Evolutionary conservation across 2,797 vertebrate species (phyloP).

Genomic region (Hyperoplus immaculatus): DNA sequence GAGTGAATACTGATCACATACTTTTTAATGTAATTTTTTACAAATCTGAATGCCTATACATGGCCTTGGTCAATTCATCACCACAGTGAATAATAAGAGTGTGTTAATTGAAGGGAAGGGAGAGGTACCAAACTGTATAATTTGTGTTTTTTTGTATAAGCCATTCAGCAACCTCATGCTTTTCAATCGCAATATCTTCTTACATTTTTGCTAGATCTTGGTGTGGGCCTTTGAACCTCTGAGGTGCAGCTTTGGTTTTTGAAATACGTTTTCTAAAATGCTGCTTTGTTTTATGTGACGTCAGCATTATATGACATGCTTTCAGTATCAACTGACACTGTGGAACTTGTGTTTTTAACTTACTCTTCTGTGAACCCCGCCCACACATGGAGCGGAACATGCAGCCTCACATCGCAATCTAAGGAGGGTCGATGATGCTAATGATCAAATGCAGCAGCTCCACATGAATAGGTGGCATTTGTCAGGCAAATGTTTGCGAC

Average conservation of each 20-base stretch:
- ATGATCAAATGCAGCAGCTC: too few species aligned
- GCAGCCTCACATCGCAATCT: too few species aligned
- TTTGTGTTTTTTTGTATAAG: background rate
- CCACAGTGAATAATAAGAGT: background rate
- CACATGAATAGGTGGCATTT: too few species aligned
- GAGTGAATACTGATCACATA: background rate
- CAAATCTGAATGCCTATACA: too few species aligned
- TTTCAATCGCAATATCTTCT: background rate
- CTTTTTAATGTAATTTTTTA: background rate
- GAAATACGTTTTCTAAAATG: background rate
- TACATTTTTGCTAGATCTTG: background rate
- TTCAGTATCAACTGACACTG: too few species aligned
- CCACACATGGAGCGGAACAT: too few species aligned
- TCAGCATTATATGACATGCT: background rate
- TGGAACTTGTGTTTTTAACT: too few species aligned
- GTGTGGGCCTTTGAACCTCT: background rate
- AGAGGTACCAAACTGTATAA: background rate
- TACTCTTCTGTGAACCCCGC: too few species aligned
- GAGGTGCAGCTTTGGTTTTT: background rate
- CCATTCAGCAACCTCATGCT: background rate
- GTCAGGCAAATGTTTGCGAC: too few species aligned
- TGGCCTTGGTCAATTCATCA: background rate
- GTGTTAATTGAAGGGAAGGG: background rate
- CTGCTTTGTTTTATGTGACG: background rate
- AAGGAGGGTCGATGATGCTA: too few species aligned